Conservation (phyloP, 37 sponge, comb jelly and placozoan genomes). For the Diacarnus erythraeanus region DNA sequence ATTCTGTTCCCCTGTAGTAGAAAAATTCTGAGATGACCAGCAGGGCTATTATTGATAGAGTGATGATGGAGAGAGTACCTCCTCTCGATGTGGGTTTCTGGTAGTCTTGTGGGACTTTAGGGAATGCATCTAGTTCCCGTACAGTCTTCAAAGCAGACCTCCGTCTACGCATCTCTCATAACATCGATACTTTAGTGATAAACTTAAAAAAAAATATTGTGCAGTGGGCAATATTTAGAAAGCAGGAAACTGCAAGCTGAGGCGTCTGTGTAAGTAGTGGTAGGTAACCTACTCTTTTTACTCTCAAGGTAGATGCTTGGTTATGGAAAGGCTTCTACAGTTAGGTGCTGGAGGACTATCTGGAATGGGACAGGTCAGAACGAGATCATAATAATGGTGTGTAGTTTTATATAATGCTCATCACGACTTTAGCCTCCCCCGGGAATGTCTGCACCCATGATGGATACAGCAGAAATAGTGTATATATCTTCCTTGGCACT, state of each 20-base stretch:
- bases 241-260: background rate
- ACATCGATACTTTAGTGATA: background rate
- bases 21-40: slow-evolving; percentile 82
- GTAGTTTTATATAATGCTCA: slow-evolving; percentile 6
- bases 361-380: slow-evolving; percentile 79
- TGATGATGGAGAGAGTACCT: slow-evolving; percentile 73
- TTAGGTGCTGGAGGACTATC: slow-evolving; percentile 73
- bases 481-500: slow-evolving; percentile 99
- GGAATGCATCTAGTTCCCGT: slow-evolving; percentile 86
- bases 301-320: background rate
- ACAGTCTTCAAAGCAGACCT: slow-evolving; percentile 53
- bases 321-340: slow-evolving; percentile 72
- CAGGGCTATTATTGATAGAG: slow-evolving; percentile 68
- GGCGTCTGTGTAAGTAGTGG: background rate
- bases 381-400: background rate
- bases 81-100: slow-evolving; percentile 76
- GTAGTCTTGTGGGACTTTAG: slow-evolving; percentile 86
- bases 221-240: slow-evolving; percentile 13
- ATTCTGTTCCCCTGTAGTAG: slow-evolving; percentile 63
- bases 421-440: slow-evolving; percentile 43
- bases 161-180: slow-evolving; percentile 17
- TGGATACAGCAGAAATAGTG: slow-evolving; percentile 98
- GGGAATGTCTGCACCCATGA: slow-evolving; percentile 75
- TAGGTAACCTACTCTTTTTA: background rate
- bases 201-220: background rate